Evolutionary conservation across 1,140 invertebrate species (phyloP), one percentile per base, ranked within the genome.

Genomic region (Drosophila repletoides): DNA sequence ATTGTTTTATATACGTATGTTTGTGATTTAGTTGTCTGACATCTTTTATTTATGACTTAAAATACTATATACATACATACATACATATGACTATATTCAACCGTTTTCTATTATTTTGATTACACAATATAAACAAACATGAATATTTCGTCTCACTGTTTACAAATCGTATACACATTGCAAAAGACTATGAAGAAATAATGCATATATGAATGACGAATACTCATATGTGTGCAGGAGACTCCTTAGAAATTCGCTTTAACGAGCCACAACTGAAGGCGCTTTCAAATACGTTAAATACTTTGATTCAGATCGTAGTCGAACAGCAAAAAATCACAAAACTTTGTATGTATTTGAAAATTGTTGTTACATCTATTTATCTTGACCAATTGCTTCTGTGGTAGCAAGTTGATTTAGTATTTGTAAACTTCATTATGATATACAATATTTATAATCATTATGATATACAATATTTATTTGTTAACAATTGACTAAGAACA

Each of bases 201-300:
- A 64, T 46, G 45, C 15, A n/a, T n/a, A n/a, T n/a, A n/a, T n/a
- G n/a, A n/a, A n/a, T n/a, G n/a, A n/a, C 9, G 12, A 22, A 29
- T 28, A 5, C 21, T 12, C 24, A 28, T 14, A 45, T 28, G n/a
- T 7, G 10, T n/a, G 21, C 4, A 26, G 9, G 5, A 0, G 1
- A 43, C 17, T 45, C 38, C 15, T 59, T 41, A 15, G 33, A 24
- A 59, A 66, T 58, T 46, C 52, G 19, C 41, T 40, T 58, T 58
- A 31, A 55, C 21, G 29, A 21, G 15, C 10, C n/a, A 15, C 9
- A n/a, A 33, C 31, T 28, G 17, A 51, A 34, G 36, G 26, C 17
- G 26, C 10, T 17, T 12, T 36, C 9, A 28, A 22, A 24, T 34
- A 2, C 10, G 26, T 19, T 22, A 60, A 31, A 56, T 46, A 29